A percentile compares a stretch with the other conserved stretches of the same genome.
Conservation (phyloP, 2,113 vertebrate species). For the Phocoena sinus region DNA sequence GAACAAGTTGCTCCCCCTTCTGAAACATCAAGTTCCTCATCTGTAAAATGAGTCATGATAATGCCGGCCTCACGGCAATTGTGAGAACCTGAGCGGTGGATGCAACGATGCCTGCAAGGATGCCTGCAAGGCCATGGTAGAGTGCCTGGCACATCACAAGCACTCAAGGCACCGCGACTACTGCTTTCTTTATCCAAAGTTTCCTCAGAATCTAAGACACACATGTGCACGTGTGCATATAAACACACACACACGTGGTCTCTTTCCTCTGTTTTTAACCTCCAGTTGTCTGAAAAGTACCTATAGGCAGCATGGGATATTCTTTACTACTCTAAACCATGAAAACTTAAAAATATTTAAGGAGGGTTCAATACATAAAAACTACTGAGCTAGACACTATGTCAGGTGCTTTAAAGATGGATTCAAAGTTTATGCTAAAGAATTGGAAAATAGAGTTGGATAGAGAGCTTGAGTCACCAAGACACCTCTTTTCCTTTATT, state of each 20-base stretch:
- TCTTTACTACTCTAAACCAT: background rate
- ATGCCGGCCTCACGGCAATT: background rate
- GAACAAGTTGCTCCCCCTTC: background rate
- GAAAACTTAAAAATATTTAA: background rate
- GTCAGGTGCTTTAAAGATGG: background rate
- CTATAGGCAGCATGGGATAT: background rate
- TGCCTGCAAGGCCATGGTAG: background rate
- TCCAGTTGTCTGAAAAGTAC: background rate
- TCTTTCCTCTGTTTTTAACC: background rate
- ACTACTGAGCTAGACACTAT: background rate
- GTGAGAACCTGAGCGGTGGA: background rate
- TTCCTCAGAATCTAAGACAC: background rate
- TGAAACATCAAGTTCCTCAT: background rate
- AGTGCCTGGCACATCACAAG: background rate
- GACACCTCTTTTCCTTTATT: background rate
- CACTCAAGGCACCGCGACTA: background rate
- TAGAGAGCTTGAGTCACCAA: background rate
- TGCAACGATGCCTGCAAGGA: background rate
- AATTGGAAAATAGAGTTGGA: background rate
- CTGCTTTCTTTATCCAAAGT: background rate
- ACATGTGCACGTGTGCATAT: accelerated
- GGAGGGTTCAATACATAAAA: background rate
- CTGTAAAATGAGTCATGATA: background rate
- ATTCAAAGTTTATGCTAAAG: background rate
- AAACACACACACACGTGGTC: background rate